These are phyloP conservation scores for Sternarchorhynchus goeldii DNA, from an alignment of 2,797 vertebrate genomes.

Conservation along the genomic window DNA sequence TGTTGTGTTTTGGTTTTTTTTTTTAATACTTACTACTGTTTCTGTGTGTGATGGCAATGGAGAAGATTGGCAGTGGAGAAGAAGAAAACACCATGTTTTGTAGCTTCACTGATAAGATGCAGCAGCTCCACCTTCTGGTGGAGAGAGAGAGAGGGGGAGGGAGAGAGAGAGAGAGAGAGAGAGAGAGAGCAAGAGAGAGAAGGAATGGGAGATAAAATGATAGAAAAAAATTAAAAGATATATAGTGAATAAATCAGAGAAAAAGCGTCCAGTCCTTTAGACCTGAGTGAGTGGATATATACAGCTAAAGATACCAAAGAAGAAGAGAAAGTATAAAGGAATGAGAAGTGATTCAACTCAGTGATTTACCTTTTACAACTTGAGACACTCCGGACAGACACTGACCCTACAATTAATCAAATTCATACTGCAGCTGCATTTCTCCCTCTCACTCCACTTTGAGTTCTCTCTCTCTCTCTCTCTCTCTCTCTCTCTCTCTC, in stretches of 20 bases:
- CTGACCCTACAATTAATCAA: slow-evolving; percentile 63
- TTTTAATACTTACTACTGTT: slow-evolving; percentile 37
- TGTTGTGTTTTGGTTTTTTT: slow-evolving; percentile 15
- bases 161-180: not conserved
- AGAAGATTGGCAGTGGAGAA: slow-evolving; percentile 23
- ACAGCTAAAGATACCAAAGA: slow-evolving; percentile 2
- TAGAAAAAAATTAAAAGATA: not conserved
- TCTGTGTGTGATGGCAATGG: slow-evolving; percentile 17
- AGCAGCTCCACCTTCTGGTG: slow-evolving; percentile 80
- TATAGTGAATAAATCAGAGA: not conserved
- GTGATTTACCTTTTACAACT: not conserved
- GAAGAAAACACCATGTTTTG: slow-evolving; percentile 32
- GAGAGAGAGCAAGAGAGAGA: not conserved
- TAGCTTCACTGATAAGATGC: slow-evolving; percentile 65
- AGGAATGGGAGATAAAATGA: not conserved
- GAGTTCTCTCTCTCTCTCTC: slow-evolving; percentile 30
- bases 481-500: slow-evolving; percentile 33
- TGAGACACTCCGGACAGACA: slow-evolving; percentile 29
- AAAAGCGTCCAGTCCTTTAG: not conserved
- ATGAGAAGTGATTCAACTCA: slow-evolving; percentile 26
- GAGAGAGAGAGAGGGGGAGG: slow-evolving; percentile 34
- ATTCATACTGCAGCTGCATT: slow-evolving; percentile 64
- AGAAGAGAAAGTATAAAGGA: slow-evolving; percentile 4
- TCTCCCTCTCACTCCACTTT: slow-evolving; percentile 36
- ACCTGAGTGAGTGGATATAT: not conserved